phyloP scores from a whole-genome alignment of 2,888 invertebrate genomes.

The Campoletis raptor region DNA sequence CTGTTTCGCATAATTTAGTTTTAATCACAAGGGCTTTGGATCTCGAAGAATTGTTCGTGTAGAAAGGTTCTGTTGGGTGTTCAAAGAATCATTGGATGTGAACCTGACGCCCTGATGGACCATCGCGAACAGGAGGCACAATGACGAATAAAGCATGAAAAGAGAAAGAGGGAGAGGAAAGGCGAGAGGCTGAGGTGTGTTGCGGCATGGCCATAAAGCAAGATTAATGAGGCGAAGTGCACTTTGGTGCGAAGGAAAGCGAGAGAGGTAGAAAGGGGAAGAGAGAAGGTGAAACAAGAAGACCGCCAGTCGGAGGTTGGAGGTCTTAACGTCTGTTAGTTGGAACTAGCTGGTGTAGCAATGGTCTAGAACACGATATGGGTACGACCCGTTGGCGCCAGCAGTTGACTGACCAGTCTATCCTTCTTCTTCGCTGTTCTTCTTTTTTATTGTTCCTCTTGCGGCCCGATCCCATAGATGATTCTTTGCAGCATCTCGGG shows the following conservation, averaged over 20 bases:
- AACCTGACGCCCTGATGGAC: background rate
- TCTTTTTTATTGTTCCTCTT: conserved; percentile 37
- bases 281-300: conserved; percentile 54
- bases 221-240: conserved; percentile 80
- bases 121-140: conserved; percentile 6
- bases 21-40: conserved; percentile 7
- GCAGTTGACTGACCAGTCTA: conserved; percentile 75
- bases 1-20: conserved; percentile 37
- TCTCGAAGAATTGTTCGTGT: conserved; percentile 10
- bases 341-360: conserved; percentile 40
- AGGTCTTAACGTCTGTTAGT: conserved; percentile 52
- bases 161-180: conserved; percentile 48
- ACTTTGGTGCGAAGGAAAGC: conserved; percentile 69
- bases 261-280: conserved; percentile 28
- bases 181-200: conserved; percentile 75
- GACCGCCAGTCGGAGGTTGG: conserved; percentile 57
- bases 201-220: conserved; percentile 76
- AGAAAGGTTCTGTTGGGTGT: background rate
- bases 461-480: conserved; percentile 36
- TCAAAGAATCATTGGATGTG: conserved; percentile 22
- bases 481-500: conserved; percentile 31
- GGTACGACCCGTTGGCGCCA: conserved; percentile 78
- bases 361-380: conserved; percentile 58
- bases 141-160: conserved; percentile 9
- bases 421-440: conserved; percentile 45